These are phyloP conservation scores for Apodemus agrarius DNA, from an alignment of 2,797 vertebrate species.

Conservation along the genomic window DNA sequence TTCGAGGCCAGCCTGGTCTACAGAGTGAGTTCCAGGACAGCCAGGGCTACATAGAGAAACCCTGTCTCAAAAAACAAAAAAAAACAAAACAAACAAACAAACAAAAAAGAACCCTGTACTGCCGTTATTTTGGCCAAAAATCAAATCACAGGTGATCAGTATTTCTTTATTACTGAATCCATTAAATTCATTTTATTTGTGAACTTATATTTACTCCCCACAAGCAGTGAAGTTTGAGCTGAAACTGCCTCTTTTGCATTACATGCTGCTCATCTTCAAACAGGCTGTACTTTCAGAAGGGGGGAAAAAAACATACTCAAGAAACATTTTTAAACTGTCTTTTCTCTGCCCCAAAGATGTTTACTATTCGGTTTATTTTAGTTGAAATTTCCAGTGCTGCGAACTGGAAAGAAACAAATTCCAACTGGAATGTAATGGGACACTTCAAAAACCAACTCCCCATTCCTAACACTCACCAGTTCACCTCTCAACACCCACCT, in stretches of 20 bases:
- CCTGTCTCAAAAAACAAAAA: too few species aligned
- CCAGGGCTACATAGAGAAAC: too few species aligned
- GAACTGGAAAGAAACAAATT: not conserved
- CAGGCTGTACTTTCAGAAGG: conserved; percentile 54
- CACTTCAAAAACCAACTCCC: not conserved
- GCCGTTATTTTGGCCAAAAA: conserved; percentile 49
- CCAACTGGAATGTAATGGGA: conserved; percentile 27
- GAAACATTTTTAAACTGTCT: not conserved
- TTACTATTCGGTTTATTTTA: not conserved
- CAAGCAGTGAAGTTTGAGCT: conserved; percentile 37
- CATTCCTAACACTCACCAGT: conserved; percentile 64
- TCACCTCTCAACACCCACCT: not conserved
- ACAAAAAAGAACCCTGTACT: conserved; percentile 58
- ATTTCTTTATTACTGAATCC: conserved; percentile 56
- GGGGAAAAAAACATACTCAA: not conserved
- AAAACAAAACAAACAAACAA: too few species aligned
- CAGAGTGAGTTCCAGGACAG: too few species aligned
- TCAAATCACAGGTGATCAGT: conserved; percentile 30
- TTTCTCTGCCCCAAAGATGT: conserved; percentile 24
- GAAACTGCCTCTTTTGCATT: conserved; percentile 38
- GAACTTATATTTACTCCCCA: conserved; percentile 46
- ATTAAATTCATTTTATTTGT: conserved; percentile 49
- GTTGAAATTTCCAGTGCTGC: not conserved
- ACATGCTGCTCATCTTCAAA: not conserved
- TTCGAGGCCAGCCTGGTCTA: too few species aligned